phyloP scores from a whole-genome alignment of 1,140 invertebrate genomes.

The Zaprionus nigranus region DNA sequence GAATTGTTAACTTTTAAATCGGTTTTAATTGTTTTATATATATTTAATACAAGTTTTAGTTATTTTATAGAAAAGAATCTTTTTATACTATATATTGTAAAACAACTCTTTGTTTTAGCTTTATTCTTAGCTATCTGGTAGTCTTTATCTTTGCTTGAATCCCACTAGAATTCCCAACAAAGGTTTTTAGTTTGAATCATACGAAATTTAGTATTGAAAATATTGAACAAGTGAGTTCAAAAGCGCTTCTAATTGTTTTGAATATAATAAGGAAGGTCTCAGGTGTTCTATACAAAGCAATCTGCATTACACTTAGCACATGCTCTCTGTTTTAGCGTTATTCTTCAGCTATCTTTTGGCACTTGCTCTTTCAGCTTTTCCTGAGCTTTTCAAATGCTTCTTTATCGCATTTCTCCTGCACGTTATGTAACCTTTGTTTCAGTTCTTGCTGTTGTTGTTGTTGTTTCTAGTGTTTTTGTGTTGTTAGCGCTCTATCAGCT shows the following conservation, averaged over 20 bases:
- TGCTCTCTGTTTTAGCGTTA: not conserved
- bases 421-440: not conserved
- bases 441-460: not conserved
- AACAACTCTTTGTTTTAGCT: too few relatives aligned
- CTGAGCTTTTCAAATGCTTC: not conserved
- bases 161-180: not conserved
- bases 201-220: not conserved
- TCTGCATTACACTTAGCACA: not conserved
- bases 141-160: not conserved
- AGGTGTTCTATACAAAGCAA: too few relatives aligned
- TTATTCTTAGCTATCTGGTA: too few relatives aligned
- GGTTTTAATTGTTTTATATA: too few relatives aligned
- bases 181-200: not conserved
- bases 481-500: conserved; percentile 20
- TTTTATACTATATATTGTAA: too few relatives aligned
- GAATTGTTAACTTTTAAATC: too few relatives aligned
- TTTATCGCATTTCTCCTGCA: not conserved
- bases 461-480: conserved; percentile 1
- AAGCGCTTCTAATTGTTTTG: too few relatives aligned
- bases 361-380: not conserved
- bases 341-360: not conserved
- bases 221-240: too few relatives aligned
- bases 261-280: too few relatives aligned
- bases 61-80: too few relatives aligned
- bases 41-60: too few relatives aligned